Evolutionary conservation across 2,797 vertebrate species (phyloP), one percentile per base, ranked within the genome.

Genomic region (Microctenopoma steveboyesi): DNA sequence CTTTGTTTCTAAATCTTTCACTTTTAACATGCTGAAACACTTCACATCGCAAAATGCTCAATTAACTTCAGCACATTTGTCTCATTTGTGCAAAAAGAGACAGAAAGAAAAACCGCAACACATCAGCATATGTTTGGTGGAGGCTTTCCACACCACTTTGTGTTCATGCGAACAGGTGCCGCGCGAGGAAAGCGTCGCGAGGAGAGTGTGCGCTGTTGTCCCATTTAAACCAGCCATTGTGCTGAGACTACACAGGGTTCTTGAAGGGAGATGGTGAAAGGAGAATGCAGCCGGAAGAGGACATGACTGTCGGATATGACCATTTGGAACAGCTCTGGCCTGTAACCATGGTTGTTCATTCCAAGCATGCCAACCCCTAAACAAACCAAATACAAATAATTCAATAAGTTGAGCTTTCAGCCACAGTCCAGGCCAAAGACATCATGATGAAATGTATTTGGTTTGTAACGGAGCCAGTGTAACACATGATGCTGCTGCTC

Each of bases 161-260:
- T 11, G n/a, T 28, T 18, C n/a, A 37, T 73, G 69, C 45, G 51
- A 53, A 58, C 47, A 52, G 58, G 53, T 58, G 42, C 18, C 33
- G 12, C 39, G 7, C n/a, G 46, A 43, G 18, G n/a, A 77, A 45
- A 66, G 47, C 45, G 33, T 37, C 1, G 33, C 3, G 39, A 40
- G 12, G 9, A 14, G 33, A 27, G 18, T 25, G 48, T 64, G 47
- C 18, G 16, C 47, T 8, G 49, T 58, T 49, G 63, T 53, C 51
- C 6, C 30, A n/a, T 68, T 30, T 25, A 22, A 37, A n/a, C 1
- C 4, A 57, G 6, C n/a, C 58, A 43, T 33, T 63, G 53, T 63
- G 64, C 42, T 2, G 28, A 64, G 43, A 54, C 54, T 25, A 61
- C 58, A 57, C 58, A 63, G 52, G 9, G 27, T 54, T 45, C 10